Conservation (phyloP, 2,888 invertebrate genomes). For the Caenorhabditis wallacei region DNA sequence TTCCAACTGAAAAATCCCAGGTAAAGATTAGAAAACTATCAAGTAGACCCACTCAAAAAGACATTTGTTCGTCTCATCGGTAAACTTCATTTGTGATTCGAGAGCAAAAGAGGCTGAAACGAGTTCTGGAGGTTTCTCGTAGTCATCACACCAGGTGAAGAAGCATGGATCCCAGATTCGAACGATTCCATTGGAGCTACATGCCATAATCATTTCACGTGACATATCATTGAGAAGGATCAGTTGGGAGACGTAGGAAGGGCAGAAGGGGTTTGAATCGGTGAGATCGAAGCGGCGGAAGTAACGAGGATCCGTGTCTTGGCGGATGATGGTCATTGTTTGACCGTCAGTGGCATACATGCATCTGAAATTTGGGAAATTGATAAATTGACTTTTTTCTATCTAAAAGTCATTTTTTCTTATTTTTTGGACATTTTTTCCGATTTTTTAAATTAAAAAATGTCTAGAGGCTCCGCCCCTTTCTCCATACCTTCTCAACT, state of each 20-base stretch:
- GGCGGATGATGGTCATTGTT: constrained; percentile 58
- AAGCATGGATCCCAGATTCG: constrained; percentile 80
- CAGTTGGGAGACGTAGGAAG: constrained; percentile 69
- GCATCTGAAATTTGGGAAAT: constrained; percentile 49
- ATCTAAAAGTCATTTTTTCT: no score
- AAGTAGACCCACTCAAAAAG: constrained; percentile 59
- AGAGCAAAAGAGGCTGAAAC: constrained; percentile 53
- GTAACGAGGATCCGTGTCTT: constrained; percentile 49
- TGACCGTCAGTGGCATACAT: constrained; percentile 58
- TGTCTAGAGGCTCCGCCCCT: not conserved
- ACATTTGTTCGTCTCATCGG: constrained; percentile 55
- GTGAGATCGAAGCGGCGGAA: constrained; percentile 62
- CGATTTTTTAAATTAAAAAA: no score
- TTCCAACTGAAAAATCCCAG: constrained; percentile 81
- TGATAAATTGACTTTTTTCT: no score
- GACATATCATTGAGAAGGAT: constrained; percentile 79
- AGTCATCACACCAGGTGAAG: constrained; percentile 75
- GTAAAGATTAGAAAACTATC: no score
- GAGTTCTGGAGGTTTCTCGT: constrained; percentile 54
- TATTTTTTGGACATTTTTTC: no score
- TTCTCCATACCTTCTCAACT: constrained; percentile 57
- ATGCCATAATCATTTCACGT: constrained; percentile 79
- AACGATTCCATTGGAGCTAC: constrained; percentile 65
- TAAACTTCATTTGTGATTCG: constrained; percentile 40
- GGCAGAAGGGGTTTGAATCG: constrained; percentile 68